Conservation (phyloP, 2,888 invertebrate species). For the Tridacna crocea region DNA sequence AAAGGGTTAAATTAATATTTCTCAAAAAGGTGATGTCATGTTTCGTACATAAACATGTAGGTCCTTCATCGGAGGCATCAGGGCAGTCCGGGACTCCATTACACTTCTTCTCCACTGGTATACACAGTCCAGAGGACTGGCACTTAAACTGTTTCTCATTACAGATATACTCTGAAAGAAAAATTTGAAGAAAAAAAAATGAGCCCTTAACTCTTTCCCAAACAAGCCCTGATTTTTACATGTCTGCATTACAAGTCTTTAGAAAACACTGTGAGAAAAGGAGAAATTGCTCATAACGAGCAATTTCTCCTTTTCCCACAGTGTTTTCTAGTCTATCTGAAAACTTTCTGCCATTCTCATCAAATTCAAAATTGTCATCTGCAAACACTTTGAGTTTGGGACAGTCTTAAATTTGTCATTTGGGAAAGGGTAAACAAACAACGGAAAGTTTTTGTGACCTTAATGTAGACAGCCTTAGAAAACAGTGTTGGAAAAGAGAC, state of each 20-base stretch:
- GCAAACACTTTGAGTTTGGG: no score
- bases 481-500: background rate
- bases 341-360: no score
- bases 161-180: conserved; percentile 42
- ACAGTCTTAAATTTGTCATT: no score
- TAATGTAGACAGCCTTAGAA: no score
- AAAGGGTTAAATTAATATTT: no score
- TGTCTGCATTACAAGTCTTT: no score
- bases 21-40: no score
- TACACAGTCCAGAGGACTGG: conserved; percentile 87
- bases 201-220: background rate
- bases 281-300: background rate
- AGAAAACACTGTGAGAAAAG: background rate
- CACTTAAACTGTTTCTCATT: conserved; percentile 49
- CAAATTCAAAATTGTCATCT: no score
- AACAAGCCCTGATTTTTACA: no score
- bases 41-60: conserved; percentile 26
- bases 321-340: background rate
- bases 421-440: no score
- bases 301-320: background rate
- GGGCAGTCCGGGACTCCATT: conserved; percentile 90
- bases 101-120: conserved; percentile 91
- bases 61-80: conserved; percentile 69
- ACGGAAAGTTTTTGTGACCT: no score
- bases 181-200: no score